Evolutionary conservation across 2,797 vertebrate genomes (phyloP).

Genomic region (Sarcophilus harrisii): DNA sequence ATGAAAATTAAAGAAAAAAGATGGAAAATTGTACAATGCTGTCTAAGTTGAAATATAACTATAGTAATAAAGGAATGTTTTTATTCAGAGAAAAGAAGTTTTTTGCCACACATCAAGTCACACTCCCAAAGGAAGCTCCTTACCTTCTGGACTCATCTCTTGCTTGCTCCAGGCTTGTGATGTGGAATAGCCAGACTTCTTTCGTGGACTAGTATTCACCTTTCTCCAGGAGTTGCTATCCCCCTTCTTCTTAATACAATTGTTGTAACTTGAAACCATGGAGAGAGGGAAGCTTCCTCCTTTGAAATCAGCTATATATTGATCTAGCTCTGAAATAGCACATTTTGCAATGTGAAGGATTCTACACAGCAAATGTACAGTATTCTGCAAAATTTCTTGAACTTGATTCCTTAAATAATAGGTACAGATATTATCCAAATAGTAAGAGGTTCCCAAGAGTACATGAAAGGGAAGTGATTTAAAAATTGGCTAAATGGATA

Average conservation of each 20-base stretch:
- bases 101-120: neutral
- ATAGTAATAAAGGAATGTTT: neutral
- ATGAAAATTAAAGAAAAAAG: neutral
- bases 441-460: neutral
- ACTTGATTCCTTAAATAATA: neutral
- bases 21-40: neutral
- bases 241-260: slow-evolving; percentile 87
- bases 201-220: slow-evolving; percentile 94
- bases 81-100: neutral
- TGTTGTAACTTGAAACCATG: slow-evolving; percentile 88
- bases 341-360: neutral
- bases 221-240: slow-evolving; percentile 91
- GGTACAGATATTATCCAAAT: neutral
- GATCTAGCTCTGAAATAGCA: slow-evolving; percentile 91
- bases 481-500: neutral
- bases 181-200: slow-evolving; percentile 87
- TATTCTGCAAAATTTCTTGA: neutral
- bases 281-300: slow-evolving; percentile 92
- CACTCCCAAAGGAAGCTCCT: neutral
- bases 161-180: slow-evolving; percentile 86
- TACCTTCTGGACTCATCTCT: slow-evolving; percentile 83
- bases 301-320: slow-evolving; percentile 90
- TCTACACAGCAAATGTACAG: neutral
- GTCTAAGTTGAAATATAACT: neutral
- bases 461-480: neutral